A percentile compares a stretch with the other conserved stretches of the same genome.
Evolutionary conservation across 2,113 vertebrate genomes (phyloP).

Genomic region (Mus spicilegus): DNA sequence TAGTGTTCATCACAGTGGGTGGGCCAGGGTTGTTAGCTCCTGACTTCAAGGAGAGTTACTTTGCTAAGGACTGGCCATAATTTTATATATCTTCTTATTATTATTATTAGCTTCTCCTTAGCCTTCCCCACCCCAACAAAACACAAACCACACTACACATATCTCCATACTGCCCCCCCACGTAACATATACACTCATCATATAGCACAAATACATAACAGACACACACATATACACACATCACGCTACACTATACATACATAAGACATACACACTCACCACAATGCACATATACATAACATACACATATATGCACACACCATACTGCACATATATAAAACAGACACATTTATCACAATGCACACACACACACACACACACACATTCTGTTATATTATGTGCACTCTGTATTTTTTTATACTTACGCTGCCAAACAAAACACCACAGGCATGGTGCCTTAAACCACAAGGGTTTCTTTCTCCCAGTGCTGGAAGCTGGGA

Average conservation of each 20-base stretch:
- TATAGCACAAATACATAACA: background rate
- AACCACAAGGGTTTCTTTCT: background rate
- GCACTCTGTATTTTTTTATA: background rate
- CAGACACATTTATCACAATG: background rate
- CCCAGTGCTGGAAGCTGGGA: background rate
- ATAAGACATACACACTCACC: background rate
- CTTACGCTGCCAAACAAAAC: too few species aligned
- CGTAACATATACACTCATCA: background rate
- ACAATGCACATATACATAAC: background rate
- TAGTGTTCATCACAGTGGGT: too few species aligned
- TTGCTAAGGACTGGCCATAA: rapidly evolving
- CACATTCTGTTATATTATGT: rapidly evolving
- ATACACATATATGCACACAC: background rate
- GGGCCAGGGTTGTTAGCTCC: background rate
- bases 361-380: background rate
- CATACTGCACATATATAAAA: background rate
- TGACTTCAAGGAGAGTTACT: rapidly evolving
- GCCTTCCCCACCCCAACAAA: background rate
- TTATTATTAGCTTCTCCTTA: background rate
- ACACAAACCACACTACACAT: background rate
- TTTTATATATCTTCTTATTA: rapidly evolving
- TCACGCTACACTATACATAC: background rate
- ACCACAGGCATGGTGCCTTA: background rate
- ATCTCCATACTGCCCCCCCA: too few species aligned
- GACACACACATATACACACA: background rate